phyloP scores from a whole-genome alignment of 2,888 invertebrate genomes.

The Ophioninae sp. region DNA sequence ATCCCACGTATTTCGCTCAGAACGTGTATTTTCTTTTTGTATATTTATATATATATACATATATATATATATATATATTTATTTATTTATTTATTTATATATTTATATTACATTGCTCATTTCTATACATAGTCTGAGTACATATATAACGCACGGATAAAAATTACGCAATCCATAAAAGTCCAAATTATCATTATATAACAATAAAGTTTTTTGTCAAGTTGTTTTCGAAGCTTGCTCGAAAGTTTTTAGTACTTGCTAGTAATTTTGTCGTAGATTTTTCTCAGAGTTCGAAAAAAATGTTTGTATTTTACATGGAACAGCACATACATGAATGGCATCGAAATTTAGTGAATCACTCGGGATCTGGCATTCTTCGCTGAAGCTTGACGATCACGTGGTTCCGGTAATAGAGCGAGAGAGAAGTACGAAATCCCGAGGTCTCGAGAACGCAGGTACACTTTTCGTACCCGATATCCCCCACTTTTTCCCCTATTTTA shows the following conservation, averaged over 20 bases:
- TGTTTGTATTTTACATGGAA: background rate
- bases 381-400: conserved; percentile 45
- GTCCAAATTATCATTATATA: no score
- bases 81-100: no score
- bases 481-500: background rate
- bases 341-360: conserved; percentile 9
- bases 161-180: no score
- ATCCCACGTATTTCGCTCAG: background rate
- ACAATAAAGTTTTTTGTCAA: no score
- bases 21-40: no score
- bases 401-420: conserved; percentile 16
- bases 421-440: conserved; percentile 18
- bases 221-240: no score
- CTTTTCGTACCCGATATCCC: conserved; percentile 16
- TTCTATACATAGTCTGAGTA: no score
- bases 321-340: background rate
- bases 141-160: no score
- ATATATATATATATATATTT: background rate
- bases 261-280: background rate
- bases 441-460: conserved; percentile 17
- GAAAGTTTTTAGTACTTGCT: no score
- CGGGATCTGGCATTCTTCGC: conserved; percentile 42
- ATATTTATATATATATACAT: background rate
- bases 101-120: no score
- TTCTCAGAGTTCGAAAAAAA: background rate